phyloP scores from a whole-genome alignment of 2,113 vertebrate genomes.

The Pristiophorus japonicus region DNA sequence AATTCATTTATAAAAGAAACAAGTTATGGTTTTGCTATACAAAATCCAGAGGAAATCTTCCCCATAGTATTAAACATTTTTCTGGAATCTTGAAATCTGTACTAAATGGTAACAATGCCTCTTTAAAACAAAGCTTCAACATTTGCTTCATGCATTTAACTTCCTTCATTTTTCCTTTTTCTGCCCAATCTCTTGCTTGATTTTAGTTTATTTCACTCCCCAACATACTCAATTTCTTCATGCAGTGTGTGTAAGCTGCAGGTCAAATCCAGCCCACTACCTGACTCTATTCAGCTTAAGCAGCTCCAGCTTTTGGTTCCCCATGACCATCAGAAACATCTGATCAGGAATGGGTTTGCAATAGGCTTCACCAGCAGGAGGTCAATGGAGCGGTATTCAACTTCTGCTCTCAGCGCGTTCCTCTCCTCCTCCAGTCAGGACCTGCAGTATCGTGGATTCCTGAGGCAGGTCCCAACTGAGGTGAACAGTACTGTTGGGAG shows the following conservation, averaged over 20 bases:
- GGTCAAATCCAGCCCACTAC: neutral
- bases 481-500: neutral
- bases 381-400: neutral
- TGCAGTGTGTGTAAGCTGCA: neutral
- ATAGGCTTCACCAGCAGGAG: neutral
- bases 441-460: neutral
- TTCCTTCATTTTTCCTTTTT: neutral
- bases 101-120: too few species aligned
- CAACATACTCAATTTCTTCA: neutral
- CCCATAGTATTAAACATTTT: neutral
- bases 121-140: neutral
- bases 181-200: neutral
- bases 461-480: neutral
- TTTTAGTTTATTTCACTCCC: neutral
- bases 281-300: neutral
- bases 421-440: neutral
- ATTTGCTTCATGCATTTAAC: neutral
- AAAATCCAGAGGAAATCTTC: neutral
- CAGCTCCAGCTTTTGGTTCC: neutral
- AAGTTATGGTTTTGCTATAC: neutral
- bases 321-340: neutral
- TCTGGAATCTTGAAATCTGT: neutral
- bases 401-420: neutral
- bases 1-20: neutral
- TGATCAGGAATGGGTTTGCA: neutral